These are phyloP conservation scores for Rhinichthys osculus DNA, from an alignment of 2,797 vertebrate species.

Conservation along the genomic window DNA sequence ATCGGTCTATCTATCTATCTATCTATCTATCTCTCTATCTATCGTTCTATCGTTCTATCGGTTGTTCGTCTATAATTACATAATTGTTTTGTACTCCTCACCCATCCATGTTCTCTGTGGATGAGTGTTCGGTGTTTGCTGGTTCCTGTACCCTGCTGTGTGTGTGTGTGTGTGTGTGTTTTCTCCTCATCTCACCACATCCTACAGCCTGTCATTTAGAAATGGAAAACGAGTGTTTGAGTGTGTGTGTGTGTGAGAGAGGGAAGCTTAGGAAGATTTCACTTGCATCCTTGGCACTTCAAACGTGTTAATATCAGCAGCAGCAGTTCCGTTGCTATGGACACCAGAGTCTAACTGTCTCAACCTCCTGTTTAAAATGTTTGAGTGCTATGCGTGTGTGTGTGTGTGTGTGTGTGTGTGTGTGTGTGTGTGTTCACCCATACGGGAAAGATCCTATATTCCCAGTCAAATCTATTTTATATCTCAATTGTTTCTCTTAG, in stretches of 20 bases:
- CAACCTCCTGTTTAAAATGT: constrained; percentile 38
- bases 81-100: neutral
- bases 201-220: constrained; percentile 17
- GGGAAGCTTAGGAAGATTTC: constrained; percentile 6
- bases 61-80: neutral
- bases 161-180: neutral
- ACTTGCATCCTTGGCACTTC: constrained; percentile 19
- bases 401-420: neutral
- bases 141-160: constrained; percentile 28
- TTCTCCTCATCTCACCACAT: constrained; percentile 11
- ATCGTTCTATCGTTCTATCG: no score
- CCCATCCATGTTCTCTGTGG: constrained; percentile 10
- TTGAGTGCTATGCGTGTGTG: constrained; percentile 22
- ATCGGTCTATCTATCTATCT: no score
- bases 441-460: neutral
- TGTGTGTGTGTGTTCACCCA: neutral
- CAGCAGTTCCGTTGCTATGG: constrained; percentile 52
- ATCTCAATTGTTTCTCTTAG: constrained; percentile 1
- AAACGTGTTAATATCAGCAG: constrained; percentile 51
- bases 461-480: constrained; percentile 5
- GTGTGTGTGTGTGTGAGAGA: neutral
- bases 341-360: constrained; percentile 45
- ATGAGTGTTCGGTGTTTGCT: constrained; percentile 1
- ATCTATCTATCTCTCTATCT: no score
- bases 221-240: neutral